phyloP scores from a whole-genome alignment of 2,888 invertebrate species.

The Rhagonycha fulva region DNA sequence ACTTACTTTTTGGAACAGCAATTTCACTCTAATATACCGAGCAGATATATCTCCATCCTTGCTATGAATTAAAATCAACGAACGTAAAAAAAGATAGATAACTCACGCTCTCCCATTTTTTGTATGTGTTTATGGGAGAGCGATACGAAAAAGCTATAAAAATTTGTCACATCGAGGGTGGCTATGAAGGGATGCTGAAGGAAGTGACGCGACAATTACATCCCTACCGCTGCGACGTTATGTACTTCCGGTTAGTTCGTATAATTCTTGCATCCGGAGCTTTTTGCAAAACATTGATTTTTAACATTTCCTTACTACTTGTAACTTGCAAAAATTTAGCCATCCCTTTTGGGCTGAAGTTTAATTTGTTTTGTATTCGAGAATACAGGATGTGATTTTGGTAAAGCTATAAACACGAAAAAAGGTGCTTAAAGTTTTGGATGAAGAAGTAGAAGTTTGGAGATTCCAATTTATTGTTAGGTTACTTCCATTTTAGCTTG shows the following conservation, averaged over 20 bases:
- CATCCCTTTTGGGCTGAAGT: not conserved
- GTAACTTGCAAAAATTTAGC: not conserved
- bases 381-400: not conserved
- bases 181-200: slow-evolving; percentile 40
- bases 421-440: not conserved
- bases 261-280: slow-evolving; percentile 41
- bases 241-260: slow-evolving; percentile 45
- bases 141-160: slow-evolving; percentile 49
- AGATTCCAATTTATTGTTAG: not conserved
- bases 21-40: not conserved
- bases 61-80: not conserved
- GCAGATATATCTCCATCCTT: not conserved
- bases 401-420: not conserved
- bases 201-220: slow-evolving; percentile 51
- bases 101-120: slow-evolving; percentile 2
- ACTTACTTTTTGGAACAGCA: slow-evolving; percentile 25
- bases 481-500: not conserved
- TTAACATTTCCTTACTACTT: slow-evolving; percentile 13
- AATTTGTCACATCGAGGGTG: slow-evolving; percentile 52
- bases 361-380: not conserved
- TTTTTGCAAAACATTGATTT: slow-evolving; percentile 24
- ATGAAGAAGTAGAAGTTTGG: not conserved
- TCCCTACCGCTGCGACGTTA: slow-evolving; percentile 52
- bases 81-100: slow-evolving; percentile 1
- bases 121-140: slow-evolving; percentile 40